A percentile compares a stretch with the other conserved stretches of the same genome.
phyloP scores from a whole-genome alignment of 2,888 invertebrate genomes.

The Agonopterix alstromeriana region DNA sequence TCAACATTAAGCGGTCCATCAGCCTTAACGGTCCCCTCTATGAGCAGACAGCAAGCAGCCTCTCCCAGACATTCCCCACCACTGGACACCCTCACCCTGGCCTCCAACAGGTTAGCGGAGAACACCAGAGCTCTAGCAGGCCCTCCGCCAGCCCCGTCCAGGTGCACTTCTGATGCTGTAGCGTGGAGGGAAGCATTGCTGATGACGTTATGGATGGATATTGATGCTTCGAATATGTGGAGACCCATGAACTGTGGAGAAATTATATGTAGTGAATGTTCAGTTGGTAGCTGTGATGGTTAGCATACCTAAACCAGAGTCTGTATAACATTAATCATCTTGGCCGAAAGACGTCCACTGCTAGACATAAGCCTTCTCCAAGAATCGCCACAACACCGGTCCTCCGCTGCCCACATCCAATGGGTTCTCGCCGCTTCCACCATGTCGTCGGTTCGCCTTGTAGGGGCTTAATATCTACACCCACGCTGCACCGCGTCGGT shows the following conservation, averaged over 20 bases:
- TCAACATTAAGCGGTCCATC: slow-evolving; percentile 91
- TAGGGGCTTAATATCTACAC: too few species aligned
- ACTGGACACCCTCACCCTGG: slow-evolving; percentile 75
- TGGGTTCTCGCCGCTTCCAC: too few species aligned
- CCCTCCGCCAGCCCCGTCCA: slow-evolving; percentile 84
- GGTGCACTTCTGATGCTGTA: slow-evolving; percentile 82
- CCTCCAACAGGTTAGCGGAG: slow-evolving; percentile 82
- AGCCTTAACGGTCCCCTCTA: slow-evolving; percentile 87
- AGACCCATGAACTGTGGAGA: slow-evolving; percentile 87
- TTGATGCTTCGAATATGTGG: slow-evolving; percentile 85
- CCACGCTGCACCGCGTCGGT: too few species aligned
- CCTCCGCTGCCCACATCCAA: too few species aligned
- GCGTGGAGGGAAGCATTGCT: slow-evolving; percentile 83
- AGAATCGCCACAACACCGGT: too few species aligned
- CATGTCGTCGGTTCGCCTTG: too few species aligned
- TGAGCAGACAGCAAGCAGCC: slow-evolving; percentile 82
- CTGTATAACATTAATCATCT: too few species aligned
- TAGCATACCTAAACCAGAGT: too few species aligned
- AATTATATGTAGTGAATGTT: background rate
- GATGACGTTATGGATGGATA: slow-evolving; percentile 38
- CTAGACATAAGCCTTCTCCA: too few species aligned
- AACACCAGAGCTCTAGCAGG: slow-evolving; percentile 82
- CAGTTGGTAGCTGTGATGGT: too few species aligned
- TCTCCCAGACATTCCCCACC: slow-evolving; percentile 81
- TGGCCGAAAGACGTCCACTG: too few species aligned